phyloP scores from a whole-genome alignment of 2,888 invertebrate species.

The Sympetrum striolatum region DNA sequence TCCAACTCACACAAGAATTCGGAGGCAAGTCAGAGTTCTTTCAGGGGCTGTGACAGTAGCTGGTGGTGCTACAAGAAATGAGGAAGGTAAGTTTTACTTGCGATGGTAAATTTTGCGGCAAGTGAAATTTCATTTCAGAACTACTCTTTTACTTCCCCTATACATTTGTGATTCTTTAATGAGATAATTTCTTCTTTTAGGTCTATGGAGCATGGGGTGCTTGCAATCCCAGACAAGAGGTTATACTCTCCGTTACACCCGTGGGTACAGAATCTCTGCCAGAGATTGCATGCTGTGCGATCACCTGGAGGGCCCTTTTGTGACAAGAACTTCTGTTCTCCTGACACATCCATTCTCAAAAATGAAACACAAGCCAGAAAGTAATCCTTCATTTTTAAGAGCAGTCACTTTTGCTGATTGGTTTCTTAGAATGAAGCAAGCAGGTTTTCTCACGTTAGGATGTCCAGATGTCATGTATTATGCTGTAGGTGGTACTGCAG shows the following conservation, averaged over 20 bases:
- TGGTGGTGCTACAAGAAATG: slow-evolving; percentile 52
- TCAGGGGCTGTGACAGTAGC: slow-evolving; percentile 50
- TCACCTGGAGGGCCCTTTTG: slow-evolving; percentile 54
- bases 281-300: slow-evolving; percentile 55
- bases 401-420: slow-evolving; percentile 53
- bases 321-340: slow-evolving; percentile 51
- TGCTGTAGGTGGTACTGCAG: slow-evolving; percentile 45
- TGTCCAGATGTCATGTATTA: slow-evolving; percentile 56
- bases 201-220: slow-evolving; percentile 54
- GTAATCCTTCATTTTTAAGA: slow-evolving; percentile 44
- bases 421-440: slow-evolving; percentile 52
- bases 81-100: neutral
- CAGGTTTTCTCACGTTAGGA: slow-evolving; percentile 49
- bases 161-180: too few relatives aligned
- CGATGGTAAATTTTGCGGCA: neutral
- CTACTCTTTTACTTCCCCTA: too few relatives aligned
- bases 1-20: slow-evolving; percentile 50
- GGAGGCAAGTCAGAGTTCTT: slow-evolving; percentile 53
- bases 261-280: slow-evolving; percentile 54
- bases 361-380: neutral
- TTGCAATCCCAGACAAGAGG: slow-evolving; percentile 53
- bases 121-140: neutral
- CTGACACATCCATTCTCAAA: slow-evolving; percentile 49
- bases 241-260: slow-evolving; percentile 52
- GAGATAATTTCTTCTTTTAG: slow-evolving; percentile 45